Percentiles rank a stretch among this genome's conserved stretches.
phyloP scores from a whole-genome alignment of 2,888 invertebrate species.

The Tachina fera region DNA sequence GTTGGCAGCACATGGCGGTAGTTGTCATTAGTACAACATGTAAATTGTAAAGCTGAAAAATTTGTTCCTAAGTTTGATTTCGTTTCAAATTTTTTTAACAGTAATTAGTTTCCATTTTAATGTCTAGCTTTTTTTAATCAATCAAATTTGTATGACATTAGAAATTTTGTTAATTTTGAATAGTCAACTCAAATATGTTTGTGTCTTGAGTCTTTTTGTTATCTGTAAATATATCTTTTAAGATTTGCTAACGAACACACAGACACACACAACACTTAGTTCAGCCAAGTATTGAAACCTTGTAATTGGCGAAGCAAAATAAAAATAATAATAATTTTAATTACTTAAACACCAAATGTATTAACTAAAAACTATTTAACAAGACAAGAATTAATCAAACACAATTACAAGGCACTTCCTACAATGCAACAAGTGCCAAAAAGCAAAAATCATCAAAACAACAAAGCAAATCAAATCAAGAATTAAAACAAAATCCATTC shows the following conservation, averaged over 20 bases:
- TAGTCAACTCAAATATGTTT: slow-evolving; percentile 28
- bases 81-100: too few relatives aligned
- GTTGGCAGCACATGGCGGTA: too few relatives aligned
- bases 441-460: slow-evolving; percentile 41
- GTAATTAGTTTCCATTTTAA: too few relatives aligned
- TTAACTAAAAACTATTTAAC: slow-evolving; percentile 50
- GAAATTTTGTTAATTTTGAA: too few relatives aligned
- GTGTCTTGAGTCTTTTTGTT: slow-evolving; percentile 64
- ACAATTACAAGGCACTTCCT: slow-evolving; percentile 56
- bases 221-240: slow-evolving; percentile 35
- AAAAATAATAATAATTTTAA: slow-evolving; percentile 35
- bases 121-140: too few relatives aligned
- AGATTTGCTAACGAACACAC: not conserved
- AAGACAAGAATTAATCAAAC: not conserved
- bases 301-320: slow-evolving; percentile 15
- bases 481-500: slow-evolving; percentile 42
- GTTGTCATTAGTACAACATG: too few relatives aligned
- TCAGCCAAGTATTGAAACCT: slow-evolving; percentile 10
- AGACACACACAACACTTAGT: slow-evolving; percentile 6
- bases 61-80: too few relatives aligned
- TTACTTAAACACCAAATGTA: slow-evolving; percentile 29
- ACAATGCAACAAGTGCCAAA: slow-evolving; percentile 55
- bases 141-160: too few relatives aligned
- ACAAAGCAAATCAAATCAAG: slow-evolving; percentile 2
- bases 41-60: too few relatives aligned